Conservation (phyloP, 2,888 invertebrate species). For the Agrotis clavis region DNA sequence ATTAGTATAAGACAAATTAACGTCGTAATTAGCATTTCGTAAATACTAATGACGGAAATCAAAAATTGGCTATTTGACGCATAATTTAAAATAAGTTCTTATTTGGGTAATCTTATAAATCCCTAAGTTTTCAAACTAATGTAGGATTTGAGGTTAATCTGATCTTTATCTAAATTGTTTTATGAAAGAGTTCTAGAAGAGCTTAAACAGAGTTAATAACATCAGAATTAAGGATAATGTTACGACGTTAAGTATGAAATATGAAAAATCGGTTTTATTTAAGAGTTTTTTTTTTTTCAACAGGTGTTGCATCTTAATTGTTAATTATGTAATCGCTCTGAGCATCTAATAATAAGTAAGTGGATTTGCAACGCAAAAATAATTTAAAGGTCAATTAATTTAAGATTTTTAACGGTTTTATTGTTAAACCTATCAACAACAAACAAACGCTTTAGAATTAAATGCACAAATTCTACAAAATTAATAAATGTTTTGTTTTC, state of each 20-base stretch:
- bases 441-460: neutral
- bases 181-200: conserved; percentile 4
- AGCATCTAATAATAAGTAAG: conserved; percentile 3
- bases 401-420: conserved; percentile 8
- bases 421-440: conserved; percentile 12
- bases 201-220: neutral
- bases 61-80: too few relatives aligned
- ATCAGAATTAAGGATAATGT: neutral
- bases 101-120: neutral
- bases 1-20: neutral
- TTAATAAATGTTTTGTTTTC: neutral
- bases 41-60: too few relatives aligned
- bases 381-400: conserved; percentile 47
- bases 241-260: conserved; percentile 4
- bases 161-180: neutral
- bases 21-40: too few relatives aligned
- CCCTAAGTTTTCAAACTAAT: neutral
- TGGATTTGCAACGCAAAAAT: conserved; percentile 21
- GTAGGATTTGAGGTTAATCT: conserved; percentile 10
- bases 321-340: conserved; percentile 41
- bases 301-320: conserved; percentile 22
- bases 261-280: conserved; percentile 20
- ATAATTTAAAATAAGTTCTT: too few relatives aligned
- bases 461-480: neutral
- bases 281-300: conserved; percentile 35